Evolutionary conservation across 2,113 vertebrate genomes (phyloP).

Genomic region (Grammomys surdaster): DNA sequence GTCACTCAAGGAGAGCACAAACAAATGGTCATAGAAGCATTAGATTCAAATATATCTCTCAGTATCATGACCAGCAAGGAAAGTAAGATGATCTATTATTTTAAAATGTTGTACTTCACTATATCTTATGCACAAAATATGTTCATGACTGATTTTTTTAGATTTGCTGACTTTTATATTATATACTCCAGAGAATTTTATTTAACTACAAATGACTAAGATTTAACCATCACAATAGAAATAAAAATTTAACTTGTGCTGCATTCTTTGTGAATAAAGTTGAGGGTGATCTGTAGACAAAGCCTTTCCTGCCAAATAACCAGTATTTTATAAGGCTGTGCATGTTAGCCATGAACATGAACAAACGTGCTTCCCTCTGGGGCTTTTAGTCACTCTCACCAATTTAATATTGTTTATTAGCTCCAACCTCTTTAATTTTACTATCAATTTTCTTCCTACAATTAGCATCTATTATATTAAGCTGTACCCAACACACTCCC

Average conservation of each 20-base stretch:
- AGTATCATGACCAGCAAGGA: not conserved
- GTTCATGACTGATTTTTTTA: slow-evolving; percentile 4
- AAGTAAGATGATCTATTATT: not conserved
- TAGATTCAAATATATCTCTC: not conserved
- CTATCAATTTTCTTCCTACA: not conserved
- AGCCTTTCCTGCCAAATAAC: not conserved
- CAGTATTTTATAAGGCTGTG: not conserved
- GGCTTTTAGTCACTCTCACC: not conserved
- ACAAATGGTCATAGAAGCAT: not conserved
- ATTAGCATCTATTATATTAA: not conserved
- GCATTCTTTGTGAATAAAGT: not conserved
- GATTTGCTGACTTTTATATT: slow-evolving; percentile 26
- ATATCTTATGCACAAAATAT: not conserved
- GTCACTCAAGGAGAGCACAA: not conserved
- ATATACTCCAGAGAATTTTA: not conserved
- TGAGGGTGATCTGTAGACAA: accelerated
- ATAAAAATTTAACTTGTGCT: not conserved
- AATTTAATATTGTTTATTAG: not conserved
- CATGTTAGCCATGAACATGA: not conserved
- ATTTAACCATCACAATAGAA: not conserved
- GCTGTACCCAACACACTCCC: not conserved
- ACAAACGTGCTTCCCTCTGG: not conserved
- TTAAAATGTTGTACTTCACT: not conserved
- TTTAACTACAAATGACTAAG: not conserved
- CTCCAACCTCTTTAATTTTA: not conserved